Conservation (phyloP, 1,140 invertebrate genomes). For the Planococcus citri region DNA sequence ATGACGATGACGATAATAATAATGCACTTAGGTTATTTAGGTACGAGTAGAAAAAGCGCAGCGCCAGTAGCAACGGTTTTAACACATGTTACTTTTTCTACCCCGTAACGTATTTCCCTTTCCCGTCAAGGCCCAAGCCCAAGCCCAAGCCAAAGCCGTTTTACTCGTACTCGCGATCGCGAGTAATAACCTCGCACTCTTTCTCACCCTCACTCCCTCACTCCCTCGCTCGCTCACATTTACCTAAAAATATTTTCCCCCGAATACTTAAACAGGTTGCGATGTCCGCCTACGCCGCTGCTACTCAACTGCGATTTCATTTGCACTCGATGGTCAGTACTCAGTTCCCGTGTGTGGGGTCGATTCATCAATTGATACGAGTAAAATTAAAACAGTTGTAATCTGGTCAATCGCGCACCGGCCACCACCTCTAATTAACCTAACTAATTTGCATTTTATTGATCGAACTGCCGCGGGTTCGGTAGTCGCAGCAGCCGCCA, state of each 20-base stretch:
- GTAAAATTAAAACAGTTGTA: background rate
- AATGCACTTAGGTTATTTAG: constrained; percentile 9
- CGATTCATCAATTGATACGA: too few relatives aligned
- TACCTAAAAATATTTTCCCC: background rate
- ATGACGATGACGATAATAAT: constrained; percentile 1
- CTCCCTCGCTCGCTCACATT: too few relatives aligned
- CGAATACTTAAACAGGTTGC: background rate
- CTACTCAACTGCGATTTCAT: background rate
- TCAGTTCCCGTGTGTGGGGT: too few relatives aligned
- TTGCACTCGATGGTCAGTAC: too few relatives aligned
- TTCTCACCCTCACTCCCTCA: too few relatives aligned
- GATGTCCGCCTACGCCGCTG: background rate
- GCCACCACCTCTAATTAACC: background rate
- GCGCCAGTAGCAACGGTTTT: constrained; percentile 17
- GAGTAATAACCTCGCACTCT: background rate
- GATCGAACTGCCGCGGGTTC: background rate
- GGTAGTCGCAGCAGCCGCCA: too few relatives aligned
- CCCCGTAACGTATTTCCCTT: constrained; percentile 11
- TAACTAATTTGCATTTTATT: background rate
- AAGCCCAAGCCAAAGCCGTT: too few relatives aligned
- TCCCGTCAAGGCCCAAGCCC: too few relatives aligned
- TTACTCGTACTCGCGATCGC: too few relatives aligned
- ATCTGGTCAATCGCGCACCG: background rate
- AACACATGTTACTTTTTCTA: constrained; percentile 14
- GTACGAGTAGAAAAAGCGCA: background rate